Base-by-base conservation (phyloP, 2,797 vertebrate species). In the Morus bassanus region DNA sequence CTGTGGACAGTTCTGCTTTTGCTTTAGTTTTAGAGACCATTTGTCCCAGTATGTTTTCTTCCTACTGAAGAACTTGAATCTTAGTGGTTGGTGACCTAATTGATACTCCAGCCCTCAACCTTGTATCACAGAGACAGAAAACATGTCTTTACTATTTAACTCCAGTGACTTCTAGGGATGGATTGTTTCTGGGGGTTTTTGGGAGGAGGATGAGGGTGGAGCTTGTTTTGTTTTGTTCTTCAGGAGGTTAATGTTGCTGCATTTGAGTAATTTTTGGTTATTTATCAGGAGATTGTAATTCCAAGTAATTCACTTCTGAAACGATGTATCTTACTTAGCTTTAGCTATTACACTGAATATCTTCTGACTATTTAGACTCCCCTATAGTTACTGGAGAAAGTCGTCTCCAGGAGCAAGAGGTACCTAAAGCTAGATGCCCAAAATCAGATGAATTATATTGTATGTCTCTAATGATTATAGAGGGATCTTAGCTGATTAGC, bases 131-230 rank as follows among this genome's bases (percentile, higher is more conserved):
- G 53, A 60, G 13, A 60, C 5, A 81, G 41, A 59, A 73, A 88
- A n/a, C 0, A 1, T 31, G 25, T 56, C 12, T 65, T 61, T 50
- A 46, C 4, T 41, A 5, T 50, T 80, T 80, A 72, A 64, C 9
- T 75, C 12, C 3, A 1, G 12, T 61, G n/a, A 53, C n/a, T 90
- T 67, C 41, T 39, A 57, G 33, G 53, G 13, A 18, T 50, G 25
- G 13, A 25, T 76, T 54, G 1, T 56, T 80, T 46, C 61, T 41
- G 23, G 50, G 21, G 9, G 1, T 21, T 57, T 35, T 9, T 10
- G 13, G 7, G 4, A 43, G 19, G 9, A 13, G 10, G 0, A 7
- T 17, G 1, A 60, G 3, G 9, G 3, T 76, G 31, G 8, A 61
- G 2, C 27, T 84, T 53, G 6, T 53, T 91, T 80, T 51, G 28